These are phyloP conservation scores for Neolamprologus variostigma DNA, from an alignment of 2,113 vertebrate species.

Conservation along the genomic window DNA sequence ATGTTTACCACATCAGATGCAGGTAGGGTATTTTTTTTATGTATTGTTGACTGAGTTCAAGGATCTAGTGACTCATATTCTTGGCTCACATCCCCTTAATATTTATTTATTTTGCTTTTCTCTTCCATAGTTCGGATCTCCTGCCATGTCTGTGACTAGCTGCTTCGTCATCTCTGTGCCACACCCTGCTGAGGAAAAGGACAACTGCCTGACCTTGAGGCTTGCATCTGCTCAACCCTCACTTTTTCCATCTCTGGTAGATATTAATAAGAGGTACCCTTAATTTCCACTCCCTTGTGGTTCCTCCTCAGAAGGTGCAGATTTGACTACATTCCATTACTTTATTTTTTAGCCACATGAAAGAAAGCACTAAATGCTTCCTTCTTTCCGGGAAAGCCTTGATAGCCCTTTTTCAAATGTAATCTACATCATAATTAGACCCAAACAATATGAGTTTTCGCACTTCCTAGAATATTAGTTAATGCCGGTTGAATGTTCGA, in stretches of 20 bases:
- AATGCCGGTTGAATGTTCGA: background rate
- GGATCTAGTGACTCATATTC: constrained; percentile 15
- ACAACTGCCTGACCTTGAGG: constrained; percentile 63
- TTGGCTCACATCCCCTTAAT: background rate
- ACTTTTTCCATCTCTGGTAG: background rate
- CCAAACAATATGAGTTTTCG: background rate
- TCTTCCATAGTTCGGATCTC: constrained; percentile 43
- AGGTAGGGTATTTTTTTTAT: background rate
- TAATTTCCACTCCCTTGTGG: background rate
- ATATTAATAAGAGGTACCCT: constrained; percentile 3
- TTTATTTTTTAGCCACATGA: background rate
- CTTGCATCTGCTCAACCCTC: constrained; percentile 33
- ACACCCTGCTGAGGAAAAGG: constrained; percentile 64
- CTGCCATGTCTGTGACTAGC: constrained; percentile 47
- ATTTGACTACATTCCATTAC: background rate
- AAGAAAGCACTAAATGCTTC: background rate
- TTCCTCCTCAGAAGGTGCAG: background rate
- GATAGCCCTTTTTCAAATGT: background rate
- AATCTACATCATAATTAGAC: constrained; percentile 1
- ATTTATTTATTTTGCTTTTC: background rate
- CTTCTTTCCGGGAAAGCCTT: background rate
- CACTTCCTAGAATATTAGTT: background rate
- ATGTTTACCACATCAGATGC: background rate
- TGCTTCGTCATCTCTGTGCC: constrained; percentile 64
- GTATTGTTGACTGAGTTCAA: background rate